Percentiles rank a stretch among this genome's conserved stretches.
These are phyloP conservation scores for Pentalonia nigronervosa DNA, from an alignment of 1,140 invertebrate species.

Conservation along the genomic window DNA sequence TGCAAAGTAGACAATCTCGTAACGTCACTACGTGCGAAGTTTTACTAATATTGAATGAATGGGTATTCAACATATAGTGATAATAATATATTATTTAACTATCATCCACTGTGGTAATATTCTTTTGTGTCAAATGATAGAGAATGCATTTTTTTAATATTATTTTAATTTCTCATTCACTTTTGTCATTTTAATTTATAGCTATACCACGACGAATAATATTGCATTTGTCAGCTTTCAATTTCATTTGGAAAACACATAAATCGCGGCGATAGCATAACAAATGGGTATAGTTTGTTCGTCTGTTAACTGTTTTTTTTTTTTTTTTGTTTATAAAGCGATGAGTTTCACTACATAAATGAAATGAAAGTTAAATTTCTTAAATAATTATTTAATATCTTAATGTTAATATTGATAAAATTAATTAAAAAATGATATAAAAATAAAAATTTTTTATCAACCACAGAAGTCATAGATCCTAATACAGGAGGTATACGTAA, in stretches of 20 bases:
- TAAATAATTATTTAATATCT: background rate
- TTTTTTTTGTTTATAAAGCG: background rate
- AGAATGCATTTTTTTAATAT: background rate
- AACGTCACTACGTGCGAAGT: slow-evolving; percentile 31
- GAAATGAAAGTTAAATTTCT: background rate
- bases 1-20: slow-evolving; percentile 47
- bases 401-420: background rate
- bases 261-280: background rate
- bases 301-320: background rate
- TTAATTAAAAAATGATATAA: background rate
- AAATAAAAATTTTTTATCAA: background rate
- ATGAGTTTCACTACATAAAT: background rate
- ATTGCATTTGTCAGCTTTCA: slow-evolving; percentile 49
- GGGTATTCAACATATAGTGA: background rate
- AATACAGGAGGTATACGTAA: background rate
- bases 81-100: background rate
- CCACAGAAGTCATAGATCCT: background rate
- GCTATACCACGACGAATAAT: background rate
- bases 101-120: background rate
- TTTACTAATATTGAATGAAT: background rate
- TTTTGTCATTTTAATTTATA: slow-evolving; percentile 30
- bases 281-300: background rate
- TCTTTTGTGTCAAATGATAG: background rate
- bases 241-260: slow-evolving; percentile 39
- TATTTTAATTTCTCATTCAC: slow-evolving; percentile 35